These are phyloP conservation scores for Hipposideros armiger DNA, from an alignment of 2,113 vertebrate species.

Conservation along the genomic window DNA sequence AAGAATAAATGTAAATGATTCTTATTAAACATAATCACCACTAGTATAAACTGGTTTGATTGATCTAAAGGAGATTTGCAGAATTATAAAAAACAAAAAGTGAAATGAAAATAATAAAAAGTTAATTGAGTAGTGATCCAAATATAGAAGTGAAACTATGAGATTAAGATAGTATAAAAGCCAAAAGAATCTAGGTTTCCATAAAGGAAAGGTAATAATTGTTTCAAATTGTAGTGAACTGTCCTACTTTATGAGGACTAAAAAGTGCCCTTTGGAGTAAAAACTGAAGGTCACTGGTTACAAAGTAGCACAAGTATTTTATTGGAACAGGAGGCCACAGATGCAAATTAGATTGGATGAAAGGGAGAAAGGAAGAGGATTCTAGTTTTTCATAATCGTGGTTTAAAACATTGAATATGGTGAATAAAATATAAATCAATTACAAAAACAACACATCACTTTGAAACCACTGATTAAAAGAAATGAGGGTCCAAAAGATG, in stretches of 20 bases:
- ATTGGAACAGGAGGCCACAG: not conserved
- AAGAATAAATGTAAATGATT: not conserved
- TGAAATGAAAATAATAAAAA: not conserved
- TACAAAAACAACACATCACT: not conserved
- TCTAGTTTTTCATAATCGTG: not conserved
- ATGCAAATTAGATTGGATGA: not conserved
- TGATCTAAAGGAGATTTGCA: not conserved
- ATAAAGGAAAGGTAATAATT: not conserved
- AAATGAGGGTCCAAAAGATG: not conserved
- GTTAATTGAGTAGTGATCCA: not conserved
- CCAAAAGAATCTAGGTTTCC: not conserved
- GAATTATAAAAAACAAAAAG: not conserved
- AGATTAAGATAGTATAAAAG: not conserved
- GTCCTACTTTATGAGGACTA: not conserved
- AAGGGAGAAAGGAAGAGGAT: not conserved
- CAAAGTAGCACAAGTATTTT: not conserved
- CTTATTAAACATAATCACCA: not conserved
- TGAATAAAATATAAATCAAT: not conserved
- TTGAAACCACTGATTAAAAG: not conserved
- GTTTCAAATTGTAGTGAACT: not conserved
- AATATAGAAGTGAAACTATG: not conserved
- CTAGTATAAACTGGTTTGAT: not conserved
- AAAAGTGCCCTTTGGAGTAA: not conserved
- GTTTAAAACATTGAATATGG: not conserved
- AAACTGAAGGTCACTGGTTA: not conserved